Conservation (phyloP, 2,113 vertebrate genomes). For the Gallinago paraguaiae region DNA sequence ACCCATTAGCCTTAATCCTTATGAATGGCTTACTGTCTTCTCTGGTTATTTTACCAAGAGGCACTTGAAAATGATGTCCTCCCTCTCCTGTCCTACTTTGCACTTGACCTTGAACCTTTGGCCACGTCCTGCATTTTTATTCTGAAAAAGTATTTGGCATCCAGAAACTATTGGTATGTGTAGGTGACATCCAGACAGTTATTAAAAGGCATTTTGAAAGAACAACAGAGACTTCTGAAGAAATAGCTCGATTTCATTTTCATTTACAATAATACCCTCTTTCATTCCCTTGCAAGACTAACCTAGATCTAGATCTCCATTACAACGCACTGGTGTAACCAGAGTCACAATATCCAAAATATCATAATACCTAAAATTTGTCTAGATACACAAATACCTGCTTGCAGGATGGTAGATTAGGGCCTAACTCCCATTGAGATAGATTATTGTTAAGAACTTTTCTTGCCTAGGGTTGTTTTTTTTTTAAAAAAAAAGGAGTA, state of each 20-base stretch:
- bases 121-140: constrained; percentile 47
- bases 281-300: neutral
- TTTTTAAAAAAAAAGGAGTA: neutral
- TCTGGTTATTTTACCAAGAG: constrained; percentile 70
- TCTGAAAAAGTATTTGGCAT: constrained; percentile 1
- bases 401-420: neutral
- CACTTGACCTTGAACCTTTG: constrained; percentile 65
- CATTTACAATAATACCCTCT: neutral
- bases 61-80: constrained; percentile 62
- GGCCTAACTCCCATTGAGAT: neutral
- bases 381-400: neutral
- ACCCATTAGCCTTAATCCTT: constrained; percentile 70
- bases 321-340: neutral
- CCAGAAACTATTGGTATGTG: neutral
- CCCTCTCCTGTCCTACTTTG: constrained; percentile 66
- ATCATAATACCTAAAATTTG: neutral
- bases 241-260: neutral
- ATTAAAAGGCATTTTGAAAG: neutral
- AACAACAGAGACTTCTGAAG: neutral
- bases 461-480: neutral
- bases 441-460: neutral
- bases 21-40: constrained; percentile 68
- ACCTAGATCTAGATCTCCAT: neutral
- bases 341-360: neutral
- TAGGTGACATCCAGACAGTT: neutral